Evolutionary conservation across 2,797 vertebrate species (phyloP).

Genomic region (Salarias fasciatus): DNA sequence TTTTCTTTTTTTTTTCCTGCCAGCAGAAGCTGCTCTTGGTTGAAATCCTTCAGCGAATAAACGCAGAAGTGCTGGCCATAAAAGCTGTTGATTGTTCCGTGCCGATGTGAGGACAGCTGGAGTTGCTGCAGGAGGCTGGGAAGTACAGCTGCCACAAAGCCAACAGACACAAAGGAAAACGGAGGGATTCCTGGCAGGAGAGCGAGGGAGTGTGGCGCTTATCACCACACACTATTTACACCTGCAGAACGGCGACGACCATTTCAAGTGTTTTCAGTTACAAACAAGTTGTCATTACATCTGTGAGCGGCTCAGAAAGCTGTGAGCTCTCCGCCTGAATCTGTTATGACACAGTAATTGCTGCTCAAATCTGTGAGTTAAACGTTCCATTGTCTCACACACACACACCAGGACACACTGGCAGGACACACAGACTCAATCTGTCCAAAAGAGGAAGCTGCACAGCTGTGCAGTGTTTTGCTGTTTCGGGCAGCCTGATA

Average conservation of each 20-base stretch:
- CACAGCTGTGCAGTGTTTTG: constrained; percentile 77
- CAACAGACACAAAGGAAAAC: constrained; percentile 14
- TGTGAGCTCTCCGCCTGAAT: not conserved
- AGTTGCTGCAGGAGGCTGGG: not conserved
- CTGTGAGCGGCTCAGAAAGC: no score
- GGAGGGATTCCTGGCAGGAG: constrained; percentile 1
- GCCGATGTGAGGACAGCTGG: not conserved
- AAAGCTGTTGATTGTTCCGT: no score
- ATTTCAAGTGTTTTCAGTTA: not conserved
- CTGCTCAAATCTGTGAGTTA: not conserved
- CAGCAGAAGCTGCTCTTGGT: not conserved
- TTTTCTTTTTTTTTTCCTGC: no score
- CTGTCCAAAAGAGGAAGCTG: constrained; percentile 82
- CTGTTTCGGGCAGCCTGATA: constrained; percentile 33
- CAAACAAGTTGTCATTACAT: not conserved
- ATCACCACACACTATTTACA: constrained; percentile 9
- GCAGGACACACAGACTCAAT: constrained; percentile 37
- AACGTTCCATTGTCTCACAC: constrained; percentile 2
- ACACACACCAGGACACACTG: constrained; percentile 39
- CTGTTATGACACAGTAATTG: no score
- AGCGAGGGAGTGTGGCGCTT: constrained; percentile 12
- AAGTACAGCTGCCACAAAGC: not conserved
- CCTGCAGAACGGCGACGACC: no score
- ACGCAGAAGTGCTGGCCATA: not conserved
- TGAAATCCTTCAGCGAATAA: not conserved